Percentiles rank a stretch among this genome's conserved stretches.
Conservation (phyloP, 1,140 invertebrate species). For the Drosophila ercepeae region DNA sequence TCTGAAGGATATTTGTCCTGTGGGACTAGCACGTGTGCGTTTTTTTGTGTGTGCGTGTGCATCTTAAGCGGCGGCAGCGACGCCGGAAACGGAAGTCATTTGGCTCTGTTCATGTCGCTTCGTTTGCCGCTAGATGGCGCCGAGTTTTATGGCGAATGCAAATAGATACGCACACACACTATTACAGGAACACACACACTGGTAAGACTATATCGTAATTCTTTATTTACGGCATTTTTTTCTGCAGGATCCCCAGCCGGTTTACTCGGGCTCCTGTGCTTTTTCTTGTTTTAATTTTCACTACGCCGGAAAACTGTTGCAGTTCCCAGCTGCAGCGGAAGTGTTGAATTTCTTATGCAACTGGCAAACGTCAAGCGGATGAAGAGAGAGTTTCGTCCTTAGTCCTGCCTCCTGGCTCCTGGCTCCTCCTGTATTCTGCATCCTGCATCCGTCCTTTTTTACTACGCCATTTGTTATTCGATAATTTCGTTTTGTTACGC, state of each 20-base stretch:
- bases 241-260: not conserved
- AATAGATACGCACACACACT: slow-evolving; percentile 42
- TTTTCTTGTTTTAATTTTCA: slow-evolving; percentile 43
- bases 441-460: not conserved
- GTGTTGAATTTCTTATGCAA: slow-evolving; percentile 67
- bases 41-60: slow-evolving; percentile 34
- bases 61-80: slow-evolving; percentile 61
- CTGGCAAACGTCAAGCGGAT: slow-evolving; percentile 41
- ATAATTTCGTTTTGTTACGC: slow-evolving; percentile 48
- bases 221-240: slow-evolving; percentile 56
- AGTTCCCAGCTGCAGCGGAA: slow-evolving; percentile 52
- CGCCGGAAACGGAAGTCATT: slow-evolving; percentile 77
- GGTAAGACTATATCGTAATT: slow-evolving; percentile 59
- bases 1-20: not conserved
- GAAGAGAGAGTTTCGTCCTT: slow-evolving; percentile 2
- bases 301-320: slow-evolving; percentile 35
- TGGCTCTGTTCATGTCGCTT: slow-evolving; percentile 50
- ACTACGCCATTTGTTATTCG: slow-evolving; percentile 42
- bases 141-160: slow-evolving; percentile 73
- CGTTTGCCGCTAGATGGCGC: slow-evolving; percentile 46
- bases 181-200: slow-evolving; percentile 3
- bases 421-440: slow-evolving; percentile 7
- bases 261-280: not conserved
- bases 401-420: slow-evolving; percentile 11
- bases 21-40: slow-evolving; percentile 10